Evolutionary conservation across 2,797 vertebrate genomes (phyloP), one percentile per base, ranked within the genome.

Genomic region (Molossus molossus): DNA sequence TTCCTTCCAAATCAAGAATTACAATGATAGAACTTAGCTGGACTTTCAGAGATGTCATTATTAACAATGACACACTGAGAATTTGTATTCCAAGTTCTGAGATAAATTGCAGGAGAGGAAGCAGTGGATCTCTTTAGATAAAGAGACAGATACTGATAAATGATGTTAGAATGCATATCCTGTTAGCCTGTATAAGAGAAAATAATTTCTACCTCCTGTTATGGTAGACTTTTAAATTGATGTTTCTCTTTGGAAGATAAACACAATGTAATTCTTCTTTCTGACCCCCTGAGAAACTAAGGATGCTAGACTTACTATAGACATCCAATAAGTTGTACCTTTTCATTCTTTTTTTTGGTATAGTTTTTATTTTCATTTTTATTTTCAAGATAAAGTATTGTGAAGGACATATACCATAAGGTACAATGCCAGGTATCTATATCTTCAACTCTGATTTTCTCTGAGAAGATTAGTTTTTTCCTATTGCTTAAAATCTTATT

Each of bases 31-130:
- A 94, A 45, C 75, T 73, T 87, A 89, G 60, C 79, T 79, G 76
- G 70, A 45, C 23, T 94, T 95, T 95, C 27, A 92, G 86, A 90
- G 92, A 96, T 93, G 37, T 90, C 75, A 95, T 95, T 92, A 97
- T 95, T 76, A 96, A 94, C 50, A 91, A 58, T 18, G 82, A 94
- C 92, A 97, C 15, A 81, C 37, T 60, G 65, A 85, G 53, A 55
- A 97, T 96, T 94, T 97, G 91, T 91, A 94, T 69, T 88, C 81
- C 58, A 92, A 93, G 58, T 80, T 87, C 60, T 70, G 62, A 96
- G 87, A 96, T 92, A 57, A 97, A 96, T 72, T 90, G 33, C n/a
- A 87, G 65, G 37, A 72, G 21, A 89, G 21, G 29, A 91, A 87
- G 58, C 64, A n/a, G 29, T 85, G 62, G 45, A 57, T 96, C 50